Evolutionary conservation across 2,888 invertebrate genomes (phyloP).

Genomic region (Callyntrura sp.): DNA sequence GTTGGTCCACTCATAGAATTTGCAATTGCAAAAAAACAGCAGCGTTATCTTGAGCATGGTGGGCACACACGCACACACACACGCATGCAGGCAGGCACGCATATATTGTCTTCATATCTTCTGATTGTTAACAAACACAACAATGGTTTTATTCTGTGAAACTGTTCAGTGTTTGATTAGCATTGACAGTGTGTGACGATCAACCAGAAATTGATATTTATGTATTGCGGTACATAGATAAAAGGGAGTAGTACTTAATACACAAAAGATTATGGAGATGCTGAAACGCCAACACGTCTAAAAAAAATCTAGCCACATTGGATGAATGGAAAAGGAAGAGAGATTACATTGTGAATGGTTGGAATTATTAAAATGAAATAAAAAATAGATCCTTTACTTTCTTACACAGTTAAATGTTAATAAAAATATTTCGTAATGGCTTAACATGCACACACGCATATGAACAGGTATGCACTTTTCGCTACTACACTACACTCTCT

Average conservation of each 20-base stretch:
- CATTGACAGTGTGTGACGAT: no score
- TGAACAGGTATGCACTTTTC: no score
- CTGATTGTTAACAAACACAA: neutral
- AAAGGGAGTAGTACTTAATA: no score
- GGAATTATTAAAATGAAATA: slow-evolving; percentile 55
- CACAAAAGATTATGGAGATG: no score
- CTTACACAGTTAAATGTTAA: no score
- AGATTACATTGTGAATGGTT: neutral
- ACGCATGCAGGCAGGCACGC: neutral
- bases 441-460: neutral
- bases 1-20: no score
- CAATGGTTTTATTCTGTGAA: neutral
- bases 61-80: neutral
- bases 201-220: no score
- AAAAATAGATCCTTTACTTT: neutral
- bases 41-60: neutral
- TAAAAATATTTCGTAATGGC: neutral
- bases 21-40: neutral
- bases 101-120: neutral
- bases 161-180: neutral
- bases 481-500: no score
- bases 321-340: neutral
- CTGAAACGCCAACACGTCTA: neutral
- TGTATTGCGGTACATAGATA: no score
- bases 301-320: neutral